Evolutionary conservation across 2,113 vertebrate species (phyloP), one percentile per base, ranked within the genome.

Genomic region (Propithecus coquereli): DNA sequence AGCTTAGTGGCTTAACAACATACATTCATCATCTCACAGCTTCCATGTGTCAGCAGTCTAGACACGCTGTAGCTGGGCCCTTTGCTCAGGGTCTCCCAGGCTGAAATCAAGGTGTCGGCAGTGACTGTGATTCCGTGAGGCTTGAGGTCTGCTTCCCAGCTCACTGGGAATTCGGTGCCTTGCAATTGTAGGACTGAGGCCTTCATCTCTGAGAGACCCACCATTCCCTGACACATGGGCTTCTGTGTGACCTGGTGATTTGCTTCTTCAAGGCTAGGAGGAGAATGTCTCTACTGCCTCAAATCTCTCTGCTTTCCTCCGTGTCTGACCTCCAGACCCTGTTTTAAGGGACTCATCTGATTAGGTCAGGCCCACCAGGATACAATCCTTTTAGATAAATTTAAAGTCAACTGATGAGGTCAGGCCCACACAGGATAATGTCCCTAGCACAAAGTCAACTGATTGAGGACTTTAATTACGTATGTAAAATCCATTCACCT

Each of bases 1-100:
- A 7, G 32, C 1, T 47, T 10, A 27, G 23, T 17, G 2, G 30
- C 81, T 54, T 77, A 63, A n/a, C 25, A 25, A 4, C 27, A 7
- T 0, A 0, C 7, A 2, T n/a, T 23, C 32, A 4, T 16, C 23
- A 37, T 18, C 18, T 57, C 66, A 27, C 0, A 11, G 61, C 25
- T 45, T 73, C 23, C 23, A 3, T 0, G 1, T 11, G 30, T 70
- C 73, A 50, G 80, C 27, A 40, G 13, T 50, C 70, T 4, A 1
- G 25, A 23, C 9, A 0, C 10, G 4, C 13, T 6, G 1, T 1
- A 30, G 25, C 45, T 45, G 25, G 8, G 17, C 34, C 50, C 23
- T 23, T 68, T 37, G 84, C 57, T 76, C 16, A 61, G 61, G 66
- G 45, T 77, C 65, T 50, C n/a, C 71, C 0, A n/a, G 66, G 43